These are phyloP conservation scores for Istiophorus platypterus DNA, from an alignment of 2,113 vertebrate genomes.

Conservation along the genomic window DNA sequence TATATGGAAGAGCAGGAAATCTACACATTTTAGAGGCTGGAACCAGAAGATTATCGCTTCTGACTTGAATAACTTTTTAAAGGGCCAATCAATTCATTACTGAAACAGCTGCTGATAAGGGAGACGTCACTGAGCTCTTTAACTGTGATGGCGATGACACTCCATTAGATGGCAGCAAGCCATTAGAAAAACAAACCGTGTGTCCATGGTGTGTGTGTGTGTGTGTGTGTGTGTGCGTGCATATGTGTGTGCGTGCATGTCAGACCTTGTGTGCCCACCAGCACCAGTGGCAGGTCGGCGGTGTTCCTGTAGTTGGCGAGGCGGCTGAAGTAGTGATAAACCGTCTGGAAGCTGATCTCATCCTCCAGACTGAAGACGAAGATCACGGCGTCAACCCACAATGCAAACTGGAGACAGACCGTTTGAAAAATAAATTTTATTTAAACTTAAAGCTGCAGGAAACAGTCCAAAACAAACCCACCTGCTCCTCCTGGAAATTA, in stretches of 20 bases:
- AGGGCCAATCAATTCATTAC: no score
- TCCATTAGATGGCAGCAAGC: conserved; percentile 58
- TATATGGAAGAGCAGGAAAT: no score
- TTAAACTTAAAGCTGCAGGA: not conserved
- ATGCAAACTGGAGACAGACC: conserved; percentile 87
- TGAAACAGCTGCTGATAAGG: no score
- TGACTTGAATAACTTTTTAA: no score
- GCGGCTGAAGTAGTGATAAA: conserved; percentile 98
- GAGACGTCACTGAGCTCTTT: no score
- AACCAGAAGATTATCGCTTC: no score
- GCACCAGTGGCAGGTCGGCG: conserved; percentile 92
- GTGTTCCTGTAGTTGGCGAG: conserved; percentile 94
- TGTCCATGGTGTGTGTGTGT: not conserved
- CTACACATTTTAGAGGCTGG: no score
- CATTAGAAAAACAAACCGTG: not conserved
- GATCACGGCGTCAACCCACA: conserved; percentile 98
- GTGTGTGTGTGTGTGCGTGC: not conserved
- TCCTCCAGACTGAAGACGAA: conserved; percentile 99
- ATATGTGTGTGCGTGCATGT: not conserved
- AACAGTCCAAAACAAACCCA: no score
- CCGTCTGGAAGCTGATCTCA: conserved; percentile 97
- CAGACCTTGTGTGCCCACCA: conserved; percentile 97
- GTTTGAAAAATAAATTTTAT: not conserved
- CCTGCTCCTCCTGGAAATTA: no score
- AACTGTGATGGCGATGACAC: not conserved